Base-by-base conservation (phyloP, 2,797 vertebrate genomes). In the Anguilla marmorata region DNA sequence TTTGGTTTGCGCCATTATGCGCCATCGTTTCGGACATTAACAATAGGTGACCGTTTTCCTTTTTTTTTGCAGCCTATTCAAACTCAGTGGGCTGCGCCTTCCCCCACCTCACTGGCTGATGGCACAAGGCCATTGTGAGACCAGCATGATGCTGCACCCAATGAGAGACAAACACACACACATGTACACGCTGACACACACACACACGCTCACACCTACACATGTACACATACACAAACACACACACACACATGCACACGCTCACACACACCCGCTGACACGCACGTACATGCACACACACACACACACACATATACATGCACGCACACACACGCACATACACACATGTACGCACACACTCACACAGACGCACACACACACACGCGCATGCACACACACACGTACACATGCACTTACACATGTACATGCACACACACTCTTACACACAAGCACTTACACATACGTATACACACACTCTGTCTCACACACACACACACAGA, bases 11-110 rank as follows among this genome's bases (percentile, higher is more conserved):
- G 92, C 89, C 92, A 93, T 93, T 93, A 95, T 95, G 93, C 93
- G 90, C 92, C 92, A 92, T 94, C 93, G 93, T 92, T 94, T 94
- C 92, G 93, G 92, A 92, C 93, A 92, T 93, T 91, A 94, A 95
- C 94, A 95, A 95, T 93, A 94, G 93, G 94, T 95, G 93, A 94
- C 92, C 92, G 90, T 93, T 94, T 93, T 93, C 90, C 89, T 88
- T 86, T 85, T 84, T 89, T 91, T 91, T 84, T 90, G 82, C 88
- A 88, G 76, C 30, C 48, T 84, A 79, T 91, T 93, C 93, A 90
- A 89, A 91, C 90, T 90, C 93, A 91, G 91, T 89, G 88, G 90
- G 89, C 85, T 72, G 83, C 90, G 91, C 60, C 88, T 60, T 83
- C 84, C 86, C 74, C 56, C 80, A 50, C 88, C 82, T 80, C 63